Conservation (phyloP, 1,140 invertebrate species). For the Neocloeon triangulifer region DNA sequence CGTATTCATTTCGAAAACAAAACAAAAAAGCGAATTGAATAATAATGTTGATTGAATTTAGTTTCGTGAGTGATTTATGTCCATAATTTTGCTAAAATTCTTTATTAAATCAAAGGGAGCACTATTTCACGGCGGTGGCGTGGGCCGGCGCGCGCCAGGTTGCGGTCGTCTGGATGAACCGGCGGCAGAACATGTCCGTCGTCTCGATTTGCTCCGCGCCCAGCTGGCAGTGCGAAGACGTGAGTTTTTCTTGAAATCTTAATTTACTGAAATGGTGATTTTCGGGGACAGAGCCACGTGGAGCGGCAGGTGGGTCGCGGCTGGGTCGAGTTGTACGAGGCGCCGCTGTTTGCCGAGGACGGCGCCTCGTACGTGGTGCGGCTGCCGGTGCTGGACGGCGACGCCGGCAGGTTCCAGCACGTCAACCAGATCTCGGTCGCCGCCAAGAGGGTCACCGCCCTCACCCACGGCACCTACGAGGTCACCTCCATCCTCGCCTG, state of each 20-base stretch:
- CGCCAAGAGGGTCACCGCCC: constrained; percentile 11
- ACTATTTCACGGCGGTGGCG: constrained; percentile 37
- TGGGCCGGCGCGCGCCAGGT: constrained; percentile 39
- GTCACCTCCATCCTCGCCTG: constrained; percentile 39
- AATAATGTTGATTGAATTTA: not conserved
- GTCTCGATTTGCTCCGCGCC: constrained; percentile 32
- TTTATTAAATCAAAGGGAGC: constrained; percentile 16
- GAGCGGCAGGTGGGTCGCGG: too few relatives aligned
- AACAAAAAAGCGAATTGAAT: not conserved
- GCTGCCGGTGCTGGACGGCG: constrained; percentile 32
- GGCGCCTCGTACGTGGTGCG: constrained; percentile 25
- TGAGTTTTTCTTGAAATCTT: too few relatives aligned
- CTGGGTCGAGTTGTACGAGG: constrained; percentile 17
- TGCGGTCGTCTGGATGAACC: constrained; percentile 37
- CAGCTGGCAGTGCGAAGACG: constrained; percentile 32
- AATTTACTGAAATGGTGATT: too few relatives aligned
- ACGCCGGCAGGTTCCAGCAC: constrained; percentile 21
- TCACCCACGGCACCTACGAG: constrained; percentile 43
- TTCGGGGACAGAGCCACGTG: too few relatives aligned
- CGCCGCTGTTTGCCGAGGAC: constrained; percentile 17
- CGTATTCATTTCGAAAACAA: too few relatives aligned
- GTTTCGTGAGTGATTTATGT: not conserved
- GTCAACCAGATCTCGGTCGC: constrained; percentile 9
- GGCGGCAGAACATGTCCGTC: constrained; percentile 40
- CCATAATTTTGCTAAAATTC: too few relatives aligned